phyloP scores from a whole-genome alignment of 2,797 vertebrate genomes.

The Siniperca undulata region DNA sequence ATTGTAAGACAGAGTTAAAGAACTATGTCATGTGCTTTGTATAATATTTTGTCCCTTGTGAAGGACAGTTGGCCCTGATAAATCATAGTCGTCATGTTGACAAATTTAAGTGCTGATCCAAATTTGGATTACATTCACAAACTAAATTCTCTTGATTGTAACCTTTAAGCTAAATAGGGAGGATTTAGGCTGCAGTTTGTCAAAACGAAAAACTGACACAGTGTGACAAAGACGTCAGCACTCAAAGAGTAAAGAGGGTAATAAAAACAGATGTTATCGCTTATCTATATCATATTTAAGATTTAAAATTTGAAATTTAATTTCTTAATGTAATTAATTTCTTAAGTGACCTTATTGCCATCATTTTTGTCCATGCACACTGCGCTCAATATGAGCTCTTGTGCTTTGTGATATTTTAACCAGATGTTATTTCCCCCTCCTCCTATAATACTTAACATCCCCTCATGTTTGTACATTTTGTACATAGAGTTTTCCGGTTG shows the following conservation, averaged over 20 bases:
- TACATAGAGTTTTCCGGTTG: constrained; percentile 87
- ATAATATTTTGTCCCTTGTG: constrained; percentile 64
- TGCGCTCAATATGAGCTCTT: constrained; percentile 62
- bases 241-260: constrained; percentile 71
- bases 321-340: constrained; percentile 82
- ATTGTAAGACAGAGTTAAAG: constrained; percentile 59
- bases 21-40: constrained; percentile 61
- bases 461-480: constrained; percentile 86
- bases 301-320: constrained; percentile 74
- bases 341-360: constrained; percentile 85
- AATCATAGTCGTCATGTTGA: constrained; percentile 50
- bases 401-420: constrained; percentile 69
- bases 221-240: constrained; percentile 61
- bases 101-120: constrained; percentile 58
- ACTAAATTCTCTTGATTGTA: constrained; percentile 78
- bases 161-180: constrained; percentile 68
- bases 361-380: constrained; percentile 69
- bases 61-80: constrained; percentile 59
- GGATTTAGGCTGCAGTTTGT: constrained; percentile 78
- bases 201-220: constrained; percentile 80
- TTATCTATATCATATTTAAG: constrained; percentile 81
- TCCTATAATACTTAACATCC: constrained; percentile 63
- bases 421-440: constrained; percentile 59
- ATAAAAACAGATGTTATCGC: constrained; percentile 64
- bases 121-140: constrained; percentile 58